phyloP scores from a whole-genome alignment of 2,888 invertebrate genomes.

The Acanthosepion pharaonis region DNA sequence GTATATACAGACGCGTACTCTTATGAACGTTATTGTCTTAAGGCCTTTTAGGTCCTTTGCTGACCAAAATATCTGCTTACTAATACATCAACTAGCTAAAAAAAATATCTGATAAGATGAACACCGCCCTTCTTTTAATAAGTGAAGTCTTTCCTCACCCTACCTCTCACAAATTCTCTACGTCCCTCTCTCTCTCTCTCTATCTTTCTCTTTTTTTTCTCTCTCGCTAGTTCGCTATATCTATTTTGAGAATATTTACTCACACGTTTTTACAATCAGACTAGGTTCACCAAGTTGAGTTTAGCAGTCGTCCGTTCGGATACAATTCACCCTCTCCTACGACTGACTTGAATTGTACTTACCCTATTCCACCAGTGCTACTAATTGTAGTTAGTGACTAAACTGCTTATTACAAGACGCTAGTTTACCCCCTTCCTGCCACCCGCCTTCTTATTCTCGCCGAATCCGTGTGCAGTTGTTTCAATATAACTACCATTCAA shows the following conservation, averaged over 20 bases:
- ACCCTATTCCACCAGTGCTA: background rate
- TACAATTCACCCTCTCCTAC: background rate
- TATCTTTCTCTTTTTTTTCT: background rate
- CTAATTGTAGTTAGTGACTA: conserved; percentile 20
- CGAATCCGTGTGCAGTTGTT: background rate
- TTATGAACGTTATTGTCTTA: background rate
- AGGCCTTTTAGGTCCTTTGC: background rate
- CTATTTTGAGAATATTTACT: background rate
- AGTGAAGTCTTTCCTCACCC: background rate
- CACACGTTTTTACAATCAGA: background rate
- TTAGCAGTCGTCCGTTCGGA: background rate
- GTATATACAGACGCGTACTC: background rate
- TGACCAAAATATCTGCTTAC: background rate
- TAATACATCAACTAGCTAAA: background rate
- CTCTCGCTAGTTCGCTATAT: background rate
- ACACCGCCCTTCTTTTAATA: background rate
- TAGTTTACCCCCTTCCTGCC: background rate
- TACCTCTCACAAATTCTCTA: background rate
- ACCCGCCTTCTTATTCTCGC: background rate
- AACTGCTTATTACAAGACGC: conserved; percentile 10
- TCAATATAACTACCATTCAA: background rate
- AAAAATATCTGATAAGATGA: background rate
- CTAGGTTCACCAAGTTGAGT: background rate
- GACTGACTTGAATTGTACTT: background rate
- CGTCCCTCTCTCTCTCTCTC: background rate